Base-by-base conservation (phyloP, 2,113 vertebrate species). In the Gadus macrocephalus region DNA sequence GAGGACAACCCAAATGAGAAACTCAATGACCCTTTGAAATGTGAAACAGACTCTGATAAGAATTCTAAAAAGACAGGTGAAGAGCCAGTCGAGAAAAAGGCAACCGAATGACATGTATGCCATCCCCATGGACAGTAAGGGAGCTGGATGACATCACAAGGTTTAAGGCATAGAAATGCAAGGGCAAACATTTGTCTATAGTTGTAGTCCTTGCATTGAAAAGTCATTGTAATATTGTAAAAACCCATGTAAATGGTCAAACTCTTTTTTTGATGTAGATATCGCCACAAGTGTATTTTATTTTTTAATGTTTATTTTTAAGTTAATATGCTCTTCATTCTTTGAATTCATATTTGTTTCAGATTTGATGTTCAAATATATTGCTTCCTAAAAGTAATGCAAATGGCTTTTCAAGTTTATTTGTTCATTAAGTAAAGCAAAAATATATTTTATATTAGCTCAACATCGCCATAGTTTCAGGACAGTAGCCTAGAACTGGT, bases 61-160 rank as follows among this genome's bases (percentile, higher is more conserved):
- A 81, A 31, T 87, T 85, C 19, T 76, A 90, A 42, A 88, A 90
- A 64, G 88, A 89, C 5, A 3, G 85, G 88, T 3, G 69, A 86
- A 1, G 79, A 92, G 86, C n/a, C 58, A 86, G 76, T 20, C 90
- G 91, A 74, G 80, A 49, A 0, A 19, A 64, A 5, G 1, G 31
- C 9, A 7, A 91, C 88, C 55, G 89, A 92, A n/a, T 49, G 42
- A 49, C 42, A 58, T 38, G 0, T 69, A 79, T 0, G 91, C 87
- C 73, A 22, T 70, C 53, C 64, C 67, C 27, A 83, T 85, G 68
- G 81, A 90, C 66, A 22, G 68, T 65, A 81, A 78, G 9, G 31
- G 31, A 35, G 64, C 83, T 14, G 7, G 71, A 0, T 81, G 88
- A 64, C 15, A 27, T 5, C 20, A 59, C 17, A 67, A 20, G 31